Conservation (phyloP, 1,140 invertebrate species). For the Andrena cerasifolii region DNA sequence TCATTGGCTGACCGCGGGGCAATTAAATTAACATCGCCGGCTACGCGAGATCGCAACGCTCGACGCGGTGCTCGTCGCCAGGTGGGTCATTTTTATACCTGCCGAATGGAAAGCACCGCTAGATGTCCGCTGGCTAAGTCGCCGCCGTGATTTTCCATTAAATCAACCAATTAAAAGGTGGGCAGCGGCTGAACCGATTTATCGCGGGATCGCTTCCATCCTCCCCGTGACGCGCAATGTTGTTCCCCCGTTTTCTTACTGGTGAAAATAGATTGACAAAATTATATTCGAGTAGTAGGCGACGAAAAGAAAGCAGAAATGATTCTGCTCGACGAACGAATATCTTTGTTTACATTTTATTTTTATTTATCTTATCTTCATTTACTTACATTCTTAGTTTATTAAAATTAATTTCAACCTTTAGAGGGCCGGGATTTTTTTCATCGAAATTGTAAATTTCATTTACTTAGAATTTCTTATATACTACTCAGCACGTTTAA, state of each 20-base stretch:
- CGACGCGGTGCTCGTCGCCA: conserved; percentile 5
- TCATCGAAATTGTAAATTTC: no score
- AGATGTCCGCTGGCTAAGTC: conserved; percentile 3
- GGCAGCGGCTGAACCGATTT: background rate
- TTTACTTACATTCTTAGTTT: no score
- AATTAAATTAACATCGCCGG: conserved; percentile 56
- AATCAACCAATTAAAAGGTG: conserved; percentile 35
- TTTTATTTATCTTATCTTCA: no score
- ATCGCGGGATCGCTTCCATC: background rate
- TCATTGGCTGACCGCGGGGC: conserved; percentile 24
- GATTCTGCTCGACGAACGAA: no score
- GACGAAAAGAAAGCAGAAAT: no score
- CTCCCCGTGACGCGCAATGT: background rate
- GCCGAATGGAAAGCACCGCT: conserved; percentile 32
- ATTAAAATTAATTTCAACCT: no score
- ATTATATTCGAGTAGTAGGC: no score
- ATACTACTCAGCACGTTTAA: no score
- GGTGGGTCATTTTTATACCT: conserved; percentile 36
- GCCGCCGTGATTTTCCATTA: conserved; percentile 28
- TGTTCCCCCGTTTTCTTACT: background rate
- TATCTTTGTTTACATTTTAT: no score
- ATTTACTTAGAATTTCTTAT: no score
- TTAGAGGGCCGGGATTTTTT: no score
- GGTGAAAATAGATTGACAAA: no score
- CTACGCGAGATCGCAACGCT: conserved; percentile 16